A percentile compares a stretch with the other conserved stretches of the same genome.
Evolutionary conservation across 2,888 invertebrate genomes (phyloP).

Genomic region (Itoplectis maculator): DNA sequence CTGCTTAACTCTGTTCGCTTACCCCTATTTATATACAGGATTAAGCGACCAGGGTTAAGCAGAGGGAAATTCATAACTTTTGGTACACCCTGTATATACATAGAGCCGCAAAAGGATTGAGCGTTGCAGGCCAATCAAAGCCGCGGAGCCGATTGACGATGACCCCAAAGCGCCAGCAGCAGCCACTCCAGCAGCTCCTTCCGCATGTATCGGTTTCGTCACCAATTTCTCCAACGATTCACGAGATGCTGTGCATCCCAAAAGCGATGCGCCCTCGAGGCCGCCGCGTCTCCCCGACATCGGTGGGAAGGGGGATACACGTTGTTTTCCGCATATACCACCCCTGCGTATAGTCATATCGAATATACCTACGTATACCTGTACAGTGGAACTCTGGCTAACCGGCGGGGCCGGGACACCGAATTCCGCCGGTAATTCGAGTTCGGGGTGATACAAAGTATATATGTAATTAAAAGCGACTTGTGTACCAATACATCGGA

Average conservation of each 20-base stretch:
- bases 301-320: constrained; percentile 26
- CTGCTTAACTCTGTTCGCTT: no score
- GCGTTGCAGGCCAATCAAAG: constrained; percentile 25
- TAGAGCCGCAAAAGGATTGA: constrained; percentile 23
- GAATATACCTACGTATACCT: background rate
- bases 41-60: no score
- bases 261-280: constrained; percentile 14
- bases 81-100: background rate
- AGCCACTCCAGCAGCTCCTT: background rate
- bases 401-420: no score
- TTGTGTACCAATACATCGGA: no score
- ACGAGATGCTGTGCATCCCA: constrained; percentile 34
- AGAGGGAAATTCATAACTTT: no score
- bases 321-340: background rate
- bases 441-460: no score
- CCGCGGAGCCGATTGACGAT: constrained; percentile 46
- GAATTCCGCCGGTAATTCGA: no score
- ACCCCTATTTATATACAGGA: no score
- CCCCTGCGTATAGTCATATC: constrained; percentile 25
- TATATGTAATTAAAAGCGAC: no score
- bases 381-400: no score
- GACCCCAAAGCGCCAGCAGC: background rate
- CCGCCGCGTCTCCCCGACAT: background rate
- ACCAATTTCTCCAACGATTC: constrained; percentile 41
- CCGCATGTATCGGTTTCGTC: constrained; percentile 16